Base-by-base conservation (phyloP, 2,113 vertebrate species). In the Morone chrysops region DNA sequence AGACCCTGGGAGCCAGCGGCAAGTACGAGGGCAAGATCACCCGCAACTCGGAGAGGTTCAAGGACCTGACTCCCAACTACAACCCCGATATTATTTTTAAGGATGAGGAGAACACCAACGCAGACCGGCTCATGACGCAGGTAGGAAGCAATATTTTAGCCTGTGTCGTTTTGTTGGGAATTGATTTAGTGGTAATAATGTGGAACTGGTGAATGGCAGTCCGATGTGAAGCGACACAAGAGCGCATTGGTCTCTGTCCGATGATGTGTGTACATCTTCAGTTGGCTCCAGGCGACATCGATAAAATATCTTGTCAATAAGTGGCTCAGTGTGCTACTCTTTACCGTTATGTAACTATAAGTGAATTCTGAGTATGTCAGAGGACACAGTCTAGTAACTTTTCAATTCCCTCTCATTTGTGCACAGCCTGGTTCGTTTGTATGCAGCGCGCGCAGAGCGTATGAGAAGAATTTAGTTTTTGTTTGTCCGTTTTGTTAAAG, bases 41-140 rank as follows among this genome's bases (percentile, higher is more conserved):
- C 7, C 65, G 65, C 43, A 67, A 48, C 65, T 67, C 65, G 43
- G 65, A 67, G 22, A 67, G 65, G 22, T 67, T 67, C 65, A 67
- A 48, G 65, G 65, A 67, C 43, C 65, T 67, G 65, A 48, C 65
- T 67, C 65, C 65, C 13, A 67, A 31, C 22, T 67, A 67, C 43
- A 67, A 67, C 43, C 65, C 43, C 43, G 43, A 67, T 6, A 48
- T 67, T 8, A 67, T 67, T 17, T 67, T 67, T 48, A 67, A 67
- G 45, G 65, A 67, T 48, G 65, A 67, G 22, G 65, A 67, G 22
- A 67, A 67, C 22, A 67, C 65, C 65, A 48, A 31, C 65, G 65
- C 65, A 3, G 65, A 67, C 43, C 65, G 65, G 8, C 65, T 47
- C 43, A 67, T 67, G 65, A 67, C 65, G 31, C 65, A 67, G 17